Evolutionary conservation across 2,113 vertebrate species (phyloP), one percentile per base, ranked within the genome.

Genomic region (Eonycteris spelaea): DNA sequence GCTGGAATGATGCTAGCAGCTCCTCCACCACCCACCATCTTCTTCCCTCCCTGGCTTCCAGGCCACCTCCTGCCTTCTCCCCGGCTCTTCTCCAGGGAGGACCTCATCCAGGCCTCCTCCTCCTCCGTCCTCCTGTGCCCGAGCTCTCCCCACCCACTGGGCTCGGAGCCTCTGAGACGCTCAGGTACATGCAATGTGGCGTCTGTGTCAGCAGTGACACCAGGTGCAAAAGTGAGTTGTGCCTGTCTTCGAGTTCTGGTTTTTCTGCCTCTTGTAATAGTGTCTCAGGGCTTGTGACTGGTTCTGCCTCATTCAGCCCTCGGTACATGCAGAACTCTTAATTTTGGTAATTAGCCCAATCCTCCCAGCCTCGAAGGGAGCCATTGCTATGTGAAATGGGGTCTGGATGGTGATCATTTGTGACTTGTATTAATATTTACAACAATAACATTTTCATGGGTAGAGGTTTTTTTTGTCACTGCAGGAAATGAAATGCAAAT

Each of bases 401-500:
- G n/a, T 79, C 67, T 82, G 92, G 92, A 92, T 89, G 67, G 86
- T 94, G 95, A 98, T 95, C 86, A 12, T 43, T 85, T 89, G 91
- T 97, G 98, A 94, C 95, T 98, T 86, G 53, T 96, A 96, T 98
- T 98, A 98, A 98, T 98, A 98, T 98, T 98, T 98, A 98, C 97
- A 98, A 96, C 96, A 98, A 96, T 97, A 97, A 96, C 82, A 96
- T 96, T 98, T 96, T 95, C 88, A 95, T 45, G 19, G 10, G 75
- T 87, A 68, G 78, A 71, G 57, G 35, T 45, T 61, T 12, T 12
- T 59, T 57, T 75, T 82, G 91, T 96, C 94, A 40, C 75, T 94
- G 85, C 61, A 90, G 98, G 96, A 98, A 98, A 98, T 98, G 96
- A 98, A 98, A 98, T 98, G 98, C 97, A 98, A 98, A 98, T 98